Evolutionary conservation across 1,140 invertebrate species (phyloP).

Genomic region (Probaryconus sp.): DNA sequence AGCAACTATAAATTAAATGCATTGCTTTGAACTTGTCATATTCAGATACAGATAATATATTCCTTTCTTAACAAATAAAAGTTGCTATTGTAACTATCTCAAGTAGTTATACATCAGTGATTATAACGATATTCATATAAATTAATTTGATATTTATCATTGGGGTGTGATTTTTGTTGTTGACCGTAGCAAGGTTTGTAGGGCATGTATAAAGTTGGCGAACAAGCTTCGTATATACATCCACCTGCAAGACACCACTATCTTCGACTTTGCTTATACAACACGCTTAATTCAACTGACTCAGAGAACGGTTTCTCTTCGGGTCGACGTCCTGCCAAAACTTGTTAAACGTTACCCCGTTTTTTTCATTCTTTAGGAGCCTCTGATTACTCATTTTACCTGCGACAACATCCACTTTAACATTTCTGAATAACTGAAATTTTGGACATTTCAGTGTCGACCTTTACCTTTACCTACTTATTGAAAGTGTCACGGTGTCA

Average conservation of each 20-base stretch:
- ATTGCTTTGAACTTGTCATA: too few species aligned
- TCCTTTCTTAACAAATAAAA: too few species aligned
- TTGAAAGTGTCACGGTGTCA: too few species aligned
- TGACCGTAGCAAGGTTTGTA: conserved; percentile 50
- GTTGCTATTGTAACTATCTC: too few species aligned
- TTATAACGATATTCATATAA: conserved; percentile 48
- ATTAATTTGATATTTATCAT: conserved; percentile 54
- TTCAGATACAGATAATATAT: too few species aligned
- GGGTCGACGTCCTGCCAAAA: conserved; percentile 70
- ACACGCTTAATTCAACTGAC: conserved; percentile 51
- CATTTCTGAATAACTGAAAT: neutral
- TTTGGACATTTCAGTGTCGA: too few species aligned
- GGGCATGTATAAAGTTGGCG: conserved; percentile 41
- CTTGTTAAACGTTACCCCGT: conserved; percentile 41
- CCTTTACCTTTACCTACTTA: too few species aligned
- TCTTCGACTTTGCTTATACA: conserved; percentile 46
- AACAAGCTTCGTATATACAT: conserved; percentile 43
- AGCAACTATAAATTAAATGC: too few species aligned
- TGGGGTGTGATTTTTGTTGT: conserved; percentile 46
- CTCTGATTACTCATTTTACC: conserved; percentile 1
- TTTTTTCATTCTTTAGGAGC: conserved; percentile 20
- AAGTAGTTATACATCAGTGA: too few species aligned
- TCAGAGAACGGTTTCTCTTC: conserved; percentile 67
- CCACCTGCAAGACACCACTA: conserved; percentile 54
- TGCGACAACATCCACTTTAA: neutral